Conservation (phyloP, 1,140 invertebrate species). For the Leguminivora glycinivorella region DNA sequence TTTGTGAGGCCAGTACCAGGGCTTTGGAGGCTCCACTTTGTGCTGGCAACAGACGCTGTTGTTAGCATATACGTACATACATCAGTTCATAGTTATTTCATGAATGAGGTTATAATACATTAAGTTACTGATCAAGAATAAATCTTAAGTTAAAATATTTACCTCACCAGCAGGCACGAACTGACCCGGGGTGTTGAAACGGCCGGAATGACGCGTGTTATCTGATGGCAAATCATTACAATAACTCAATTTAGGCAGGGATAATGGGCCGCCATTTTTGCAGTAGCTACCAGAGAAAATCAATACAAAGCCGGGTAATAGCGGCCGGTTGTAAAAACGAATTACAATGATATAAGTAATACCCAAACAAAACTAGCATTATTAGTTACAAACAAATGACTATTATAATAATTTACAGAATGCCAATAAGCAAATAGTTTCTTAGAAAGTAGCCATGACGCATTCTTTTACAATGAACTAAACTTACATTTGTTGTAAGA, state of each 20-base stretch:
- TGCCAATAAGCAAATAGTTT: slow-evolving; percentile 5
- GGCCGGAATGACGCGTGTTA: slow-evolving; percentile 48
- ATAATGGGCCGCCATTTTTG: slow-evolving; percentile 20
- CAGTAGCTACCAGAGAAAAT: slow-evolving; percentile 6
- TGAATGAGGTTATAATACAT: not conserved
- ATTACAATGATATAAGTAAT: not conserved
- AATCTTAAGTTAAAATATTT: slow-evolving; percentile 33
- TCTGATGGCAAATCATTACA: slow-evolving; percentile 41
- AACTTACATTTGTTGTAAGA: slow-evolving; percentile 48
- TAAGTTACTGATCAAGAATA: not conserved
- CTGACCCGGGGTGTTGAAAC: slow-evolving; percentile 60
- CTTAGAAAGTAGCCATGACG: slow-evolving; percentile 18
- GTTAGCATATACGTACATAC: slow-evolving; percentile 15
- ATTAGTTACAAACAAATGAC: not conserved
- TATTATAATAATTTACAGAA: not conserved
- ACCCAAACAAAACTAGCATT: not conserved
- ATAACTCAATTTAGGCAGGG: slow-evolving; percentile 28
- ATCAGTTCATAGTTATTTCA: slow-evolving; percentile 7
- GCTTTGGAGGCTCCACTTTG: slow-evolving; percentile 43
- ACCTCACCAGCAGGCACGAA: slow-evolving; percentile 63
- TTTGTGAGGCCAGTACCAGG: slow-evolving; percentile 52
- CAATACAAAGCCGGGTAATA: slow-evolving; percentile 16
- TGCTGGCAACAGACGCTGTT: slow-evolving; percentile 36
- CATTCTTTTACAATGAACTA: not conserved
- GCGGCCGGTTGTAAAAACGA: not conserved